Evolutionary conservation across 37 sponge, comb jelly and placozoan species (phyloP), one percentile per base, ranked within the genome.

Genomic region (Amphimedon queenslandica): DNA sequence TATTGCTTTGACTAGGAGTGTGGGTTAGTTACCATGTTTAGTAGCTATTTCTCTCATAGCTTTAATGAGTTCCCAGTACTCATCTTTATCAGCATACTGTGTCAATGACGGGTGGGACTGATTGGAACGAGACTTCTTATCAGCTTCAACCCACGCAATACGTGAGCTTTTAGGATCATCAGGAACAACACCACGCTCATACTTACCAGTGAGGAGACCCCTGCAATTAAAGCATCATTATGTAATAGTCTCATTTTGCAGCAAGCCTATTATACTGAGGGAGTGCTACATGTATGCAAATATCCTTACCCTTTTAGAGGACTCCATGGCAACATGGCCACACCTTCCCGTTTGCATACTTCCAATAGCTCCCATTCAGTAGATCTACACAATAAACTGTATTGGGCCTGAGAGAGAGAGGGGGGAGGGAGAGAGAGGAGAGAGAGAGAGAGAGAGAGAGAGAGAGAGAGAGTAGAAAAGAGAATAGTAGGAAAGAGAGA

Each of bases 311-410:
- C 93, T 69, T 94, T 94, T 37, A 94, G 69, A 27, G 95, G 95
- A 70, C 92, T 91, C 95, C 95, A 94, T 57, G 95, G 95, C 40
- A 94, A 55, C 75, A 90, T 86, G 41, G 83, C 92, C 30, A 94
- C 55, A 1, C 86, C 86, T 72, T 94, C 95, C 37, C 79, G 75
- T 73, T 86, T 75, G 71, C 95, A 94, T 33, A 90, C 88, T 28
- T 94, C 92, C 68, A 84, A 29, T 4, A 91, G 71, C 69, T 94
- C 95, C 95, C 95, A 94, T 71, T 94, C 95, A 27, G 88, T 94
- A 4, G 77, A 72, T 11, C 95, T 70, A 58, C 95, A 94, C 41
- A 94, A 76, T 42, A 94, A 76, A 63, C 77, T 94, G 83, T 94
- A 94, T 68, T 94, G 95, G 10, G 90, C 91, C 92, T 94, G 76